Conservation (phyloP, 2,888 invertebrate species). For the Chrysodeixis includens region DNA sequence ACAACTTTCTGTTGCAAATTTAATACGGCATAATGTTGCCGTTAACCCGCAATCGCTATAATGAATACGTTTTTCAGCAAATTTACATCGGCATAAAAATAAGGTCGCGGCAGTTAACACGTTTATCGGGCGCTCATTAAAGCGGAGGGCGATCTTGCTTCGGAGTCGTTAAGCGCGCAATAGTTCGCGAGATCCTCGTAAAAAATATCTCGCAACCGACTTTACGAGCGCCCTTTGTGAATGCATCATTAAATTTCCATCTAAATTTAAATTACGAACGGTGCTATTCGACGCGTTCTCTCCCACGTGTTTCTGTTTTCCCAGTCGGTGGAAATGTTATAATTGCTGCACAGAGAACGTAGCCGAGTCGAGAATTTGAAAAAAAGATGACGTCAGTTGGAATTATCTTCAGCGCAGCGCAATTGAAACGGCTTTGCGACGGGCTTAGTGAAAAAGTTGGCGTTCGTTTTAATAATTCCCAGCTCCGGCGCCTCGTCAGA, state of each 20-base stretch:
- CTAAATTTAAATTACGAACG: constrained; percentile 89
- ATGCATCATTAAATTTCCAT: constrained; percentile 90
- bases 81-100: constrained; percentile 88
- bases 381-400: constrained; percentile 89
- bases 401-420: constrained; percentile 90
- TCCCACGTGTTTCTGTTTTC: constrained; percentile 89
- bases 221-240: constrained; percentile 89
- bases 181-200: constrained; percentile 90
- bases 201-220: constrained; percentile 89
- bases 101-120: constrained; percentile 89
- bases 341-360: constrained; percentile 88
- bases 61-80: constrained; percentile 88
- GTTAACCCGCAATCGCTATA: constrained; percentile 77
- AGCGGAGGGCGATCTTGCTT: constrained; percentile 89
- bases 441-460: constrained; percentile 89
- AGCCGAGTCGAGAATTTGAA: constrained; percentile 87
- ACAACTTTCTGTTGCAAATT: constrained; percentile 64
- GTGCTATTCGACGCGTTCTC: constrained; percentile 84
- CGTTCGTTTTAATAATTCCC: constrained; percentile 90
- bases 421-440: constrained; percentile 90
- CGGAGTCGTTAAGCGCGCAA: constrained; percentile 90
- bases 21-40: constrained; percentile 67
- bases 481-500: constrained; percentile 89
- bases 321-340: constrained; percentile 88
- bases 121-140: constrained; percentile 90